A percentile compares a stretch with the other conserved stretches of the same genome.
Evolutionary conservation across 53 echinoderm and acorn worm species (phyloP).

Genomic region (Temnopleurus reevesii): DNA sequence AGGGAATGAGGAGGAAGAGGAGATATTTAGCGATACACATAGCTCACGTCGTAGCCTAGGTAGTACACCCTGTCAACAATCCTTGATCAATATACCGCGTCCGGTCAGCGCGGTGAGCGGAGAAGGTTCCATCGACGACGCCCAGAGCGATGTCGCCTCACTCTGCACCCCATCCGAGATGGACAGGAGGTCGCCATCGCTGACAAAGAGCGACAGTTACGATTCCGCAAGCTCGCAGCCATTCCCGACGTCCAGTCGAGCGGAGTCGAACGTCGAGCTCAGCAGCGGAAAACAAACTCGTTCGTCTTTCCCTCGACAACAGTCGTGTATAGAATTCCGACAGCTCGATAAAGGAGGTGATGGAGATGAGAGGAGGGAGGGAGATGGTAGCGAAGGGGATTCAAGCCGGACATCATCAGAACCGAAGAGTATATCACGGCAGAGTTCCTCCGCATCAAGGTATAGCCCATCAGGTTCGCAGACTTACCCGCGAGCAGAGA

Average conservation of each 20-base stretch:
- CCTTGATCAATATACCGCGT: constrained; percentile 55
- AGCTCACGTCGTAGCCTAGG: constrained; percentile 55
- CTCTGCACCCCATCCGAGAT: constrained; percentile 13
- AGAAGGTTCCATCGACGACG: constrained; percentile 26
- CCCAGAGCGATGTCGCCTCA: constrained; percentile 31
- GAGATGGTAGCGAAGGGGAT: constrained; percentile 53
- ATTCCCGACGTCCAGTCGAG: constrained; percentile 46
- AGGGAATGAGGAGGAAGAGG: constrained; percentile 38
- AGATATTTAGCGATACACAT: constrained; percentile 10
- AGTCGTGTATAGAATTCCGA: constrained; percentile 87
- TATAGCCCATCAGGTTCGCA: constrained; percentile 9
- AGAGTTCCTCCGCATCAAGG: constrained; percentile 34
- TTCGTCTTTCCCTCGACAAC: constrained; percentile 70
- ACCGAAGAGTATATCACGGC: constrained; percentile 45
- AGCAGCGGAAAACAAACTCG: constrained; percentile 14
- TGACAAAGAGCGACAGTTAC: constrained; percentile 58
- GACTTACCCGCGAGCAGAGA: constrained; percentile 38
- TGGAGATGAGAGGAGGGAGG: constrained; percentile 43
- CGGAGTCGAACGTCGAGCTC: constrained; percentile 51
- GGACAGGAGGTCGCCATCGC: constrained; percentile 52
- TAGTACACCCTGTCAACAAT: constrained; percentile 56
- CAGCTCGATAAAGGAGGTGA: constrained; percentile 74
- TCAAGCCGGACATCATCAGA: constrained; percentile 36
- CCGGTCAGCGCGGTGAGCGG: constrained; percentile 57
- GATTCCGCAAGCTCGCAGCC: constrained; percentile 49